Evolutionary conservation across 2,888 invertebrate genomes (phyloP).

Genomic region (Tolmerus cingulatus): DNA sequence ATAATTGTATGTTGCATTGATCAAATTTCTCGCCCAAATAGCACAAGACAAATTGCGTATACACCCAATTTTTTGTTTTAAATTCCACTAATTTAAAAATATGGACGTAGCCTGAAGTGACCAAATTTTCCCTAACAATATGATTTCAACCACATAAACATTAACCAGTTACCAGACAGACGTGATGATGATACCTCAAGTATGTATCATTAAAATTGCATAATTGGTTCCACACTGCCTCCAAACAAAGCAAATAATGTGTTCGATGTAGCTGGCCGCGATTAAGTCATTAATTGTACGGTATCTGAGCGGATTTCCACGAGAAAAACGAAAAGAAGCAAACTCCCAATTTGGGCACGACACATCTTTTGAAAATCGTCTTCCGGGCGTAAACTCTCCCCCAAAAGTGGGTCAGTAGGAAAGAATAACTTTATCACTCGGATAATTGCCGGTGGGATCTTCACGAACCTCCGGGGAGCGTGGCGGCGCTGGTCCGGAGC

Average conservation of each 20-base stretch:
- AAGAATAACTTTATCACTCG: background rate
- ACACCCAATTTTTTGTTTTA: background rate
- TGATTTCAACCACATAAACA: background rate
- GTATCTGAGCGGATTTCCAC: background rate
- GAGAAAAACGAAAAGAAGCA: background rate
- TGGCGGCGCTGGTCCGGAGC: background rate
- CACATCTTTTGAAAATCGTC: slow-evolving; percentile 8
- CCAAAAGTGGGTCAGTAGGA: slow-evolving; percentile 6
- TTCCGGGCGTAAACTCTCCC: slow-evolving; percentile 13
- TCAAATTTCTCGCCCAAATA: background rate
- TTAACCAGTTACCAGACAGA: background rate
- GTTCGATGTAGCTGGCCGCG: background rate
- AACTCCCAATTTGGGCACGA: background rate
- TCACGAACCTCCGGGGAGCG: background rate
- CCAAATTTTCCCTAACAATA: background rate
- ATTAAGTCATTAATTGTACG: slow-evolving; percentile 11
- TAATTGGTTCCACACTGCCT: background rate
- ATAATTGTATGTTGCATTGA: background rate
- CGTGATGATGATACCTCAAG: background rate
- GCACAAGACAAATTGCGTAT: background rate
- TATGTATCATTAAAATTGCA: background rate
- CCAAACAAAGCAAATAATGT: background rate
- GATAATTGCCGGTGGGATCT: background rate
- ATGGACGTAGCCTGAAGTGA: background rate
- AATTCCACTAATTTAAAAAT: background rate